Conservation (phyloP, 2,113 vertebrate genomes). For the Barbus barbus region DNA sequence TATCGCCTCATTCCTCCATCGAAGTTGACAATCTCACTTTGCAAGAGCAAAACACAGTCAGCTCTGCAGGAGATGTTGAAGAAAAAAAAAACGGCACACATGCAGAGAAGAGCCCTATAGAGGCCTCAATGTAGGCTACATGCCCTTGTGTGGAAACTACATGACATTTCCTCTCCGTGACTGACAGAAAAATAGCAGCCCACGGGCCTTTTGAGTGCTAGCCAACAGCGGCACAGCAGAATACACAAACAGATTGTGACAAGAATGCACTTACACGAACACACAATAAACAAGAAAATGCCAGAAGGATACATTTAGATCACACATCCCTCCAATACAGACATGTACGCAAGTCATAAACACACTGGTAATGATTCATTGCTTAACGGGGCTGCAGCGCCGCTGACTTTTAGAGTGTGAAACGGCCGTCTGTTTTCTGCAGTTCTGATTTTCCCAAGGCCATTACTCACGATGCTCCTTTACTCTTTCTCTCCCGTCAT, state of each 20-base stretch:
- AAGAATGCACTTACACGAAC: background rate
- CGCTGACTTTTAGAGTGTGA: conserved; percentile 42
- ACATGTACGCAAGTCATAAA: conserved; percentile 22
- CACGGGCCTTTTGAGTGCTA: conserved; percentile 9
- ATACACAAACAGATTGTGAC: background rate
- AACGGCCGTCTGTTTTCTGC: conserved; percentile 36
- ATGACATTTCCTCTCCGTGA: conserved; percentile 28
- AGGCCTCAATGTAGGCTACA: background rate
- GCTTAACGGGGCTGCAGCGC: conserved; percentile 27
- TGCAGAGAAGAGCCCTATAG: background rate
- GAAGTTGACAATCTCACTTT: background rate
- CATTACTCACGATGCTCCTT: conserved; percentile 5
- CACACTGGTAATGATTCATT: conserved; percentile 22
- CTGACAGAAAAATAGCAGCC: conserved; percentile 33
- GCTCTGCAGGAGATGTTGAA: conserved; percentile 24
- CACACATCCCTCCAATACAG: background rate
- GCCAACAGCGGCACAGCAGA: conserved; percentile 23
- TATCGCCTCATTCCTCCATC: background rate
- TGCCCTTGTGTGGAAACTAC: conserved; percentile 13
- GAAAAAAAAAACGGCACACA: background rate
- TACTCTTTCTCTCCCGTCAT: background rate
- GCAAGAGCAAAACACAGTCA: background rate
- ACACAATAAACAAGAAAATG: conserved; percentile 6
- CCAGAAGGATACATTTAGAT: conserved; percentile 12
- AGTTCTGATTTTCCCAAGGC: conserved; percentile 8